Percentiles rank a stretch among this genome's conserved stretches.
Evolutionary conservation across 2,888 invertebrate genomes (phyloP).

Genomic region (Cheilosia pagana): DNA sequence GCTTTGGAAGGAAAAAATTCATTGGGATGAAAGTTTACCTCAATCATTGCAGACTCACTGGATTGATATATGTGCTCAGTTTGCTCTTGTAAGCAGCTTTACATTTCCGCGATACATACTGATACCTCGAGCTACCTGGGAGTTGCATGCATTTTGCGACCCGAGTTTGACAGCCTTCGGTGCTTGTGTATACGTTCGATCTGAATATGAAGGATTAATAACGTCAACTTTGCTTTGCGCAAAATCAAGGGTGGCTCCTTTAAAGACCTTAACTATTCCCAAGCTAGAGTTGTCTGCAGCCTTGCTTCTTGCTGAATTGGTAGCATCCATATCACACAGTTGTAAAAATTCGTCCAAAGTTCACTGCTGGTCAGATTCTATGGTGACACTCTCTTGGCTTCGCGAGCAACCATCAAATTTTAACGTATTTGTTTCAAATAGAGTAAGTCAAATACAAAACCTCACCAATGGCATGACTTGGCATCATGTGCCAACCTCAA

Average conservation of each 20-base stretch:
- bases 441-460: constrained; percentile 46
- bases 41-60: constrained; percentile 26
- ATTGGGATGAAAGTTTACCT: constrained; percentile 67
- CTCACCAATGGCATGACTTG: neutral
- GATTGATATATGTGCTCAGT: constrained; percentile 22
- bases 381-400: constrained; percentile 54
- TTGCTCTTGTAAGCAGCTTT: constrained; percentile 41
- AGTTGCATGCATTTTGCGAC: constrained; percentile 63
- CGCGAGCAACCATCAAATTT: constrained; percentile 58
- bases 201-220: constrained; percentile 9
- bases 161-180: constrained; percentile 54
- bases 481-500: too few species aligned
- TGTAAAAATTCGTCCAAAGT: constrained; percentile 18
- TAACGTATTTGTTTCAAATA: constrained; percentile 59
- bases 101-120: constrained; percentile 38
- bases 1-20: constrained; percentile 65
- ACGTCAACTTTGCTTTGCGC: constrained; percentile 31
- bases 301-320: constrained; percentile 39
- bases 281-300: constrained; percentile 67
- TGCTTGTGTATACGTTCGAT: constrained; percentile 52
- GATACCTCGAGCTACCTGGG: constrained; percentile 3
- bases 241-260: constrained; percentile 41
- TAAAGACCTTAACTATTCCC: constrained; percentile 62
- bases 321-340: too few species aligned
- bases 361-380: constrained; percentile 59